Base-by-base conservation (phyloP, 2,888 invertebrate genomes). In the Minunthozetes semirufus region DNA sequence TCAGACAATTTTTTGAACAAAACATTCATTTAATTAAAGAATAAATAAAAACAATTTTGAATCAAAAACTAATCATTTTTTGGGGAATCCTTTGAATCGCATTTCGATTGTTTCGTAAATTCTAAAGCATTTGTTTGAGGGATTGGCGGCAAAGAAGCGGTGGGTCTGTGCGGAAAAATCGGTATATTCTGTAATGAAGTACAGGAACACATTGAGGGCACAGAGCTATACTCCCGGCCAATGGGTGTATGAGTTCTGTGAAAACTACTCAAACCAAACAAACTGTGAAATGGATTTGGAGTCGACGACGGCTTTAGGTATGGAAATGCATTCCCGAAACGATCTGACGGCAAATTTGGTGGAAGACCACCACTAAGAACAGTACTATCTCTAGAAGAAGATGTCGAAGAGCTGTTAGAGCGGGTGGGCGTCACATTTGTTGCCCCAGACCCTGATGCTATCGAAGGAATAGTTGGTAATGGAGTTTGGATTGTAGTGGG, bases 231-330 rank as follows among this genome's bases (percentile, higher is more conserved):
- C 4, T 68, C 68, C 11, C 68, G 42, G 22, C 15, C n/a, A 17
- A 68, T 22, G 3, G 68, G 17, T 38, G 22, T 3, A 13, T 38
- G 27, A 6, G 9, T 42, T 42, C 68, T 68, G 5, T 68, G 68
- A 22, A 68, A 42, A 22, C 9, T 38, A 38, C 19, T 42, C 25
- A 68, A 68, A 22, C 68, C 42, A 42, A 68, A 68, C 42, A 68
- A 22, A 68, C 42, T 46, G 15, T 68, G 68, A 8, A 68, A 68
- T 6, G 68, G 22, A 15, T 68, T 68, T 19, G 19, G n/a, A 15
- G 61, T 17, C 8, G 68, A 11, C 38, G 68, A 42, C 6, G 68
- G 68, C 42, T 68, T 68, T 11, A 68, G 46, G 46, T 68, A 68
- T 15, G 38, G 68, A 19, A 68, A 68, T 1, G 68, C 9, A 68